These are phyloP conservation scores for Syrrhaptes paradoxus DNA, from an alignment of 2,113 vertebrate genomes.

Conservation along the genomic window DNA sequence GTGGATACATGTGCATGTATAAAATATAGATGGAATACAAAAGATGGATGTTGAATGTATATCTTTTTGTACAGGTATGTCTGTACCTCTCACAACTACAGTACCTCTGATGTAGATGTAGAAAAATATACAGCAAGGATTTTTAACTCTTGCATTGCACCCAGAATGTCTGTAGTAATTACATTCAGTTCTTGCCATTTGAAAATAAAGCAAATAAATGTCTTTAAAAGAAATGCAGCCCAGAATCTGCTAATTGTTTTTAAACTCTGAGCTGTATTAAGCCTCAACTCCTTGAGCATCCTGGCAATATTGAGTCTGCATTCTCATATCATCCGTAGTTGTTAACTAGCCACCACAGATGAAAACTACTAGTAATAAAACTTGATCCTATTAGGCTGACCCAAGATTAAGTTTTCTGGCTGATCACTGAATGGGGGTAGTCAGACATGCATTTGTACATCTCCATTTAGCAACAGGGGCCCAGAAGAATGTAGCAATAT, in stretches of 20 bases:
- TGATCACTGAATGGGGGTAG: background rate
- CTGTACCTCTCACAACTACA: background rate
- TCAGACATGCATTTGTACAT: background rate
- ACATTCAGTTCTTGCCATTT: background rate
- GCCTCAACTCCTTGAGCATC: background rate
- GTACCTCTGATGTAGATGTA: background rate
- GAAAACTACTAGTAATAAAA: conserved; percentile 2
- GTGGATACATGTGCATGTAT: background rate
- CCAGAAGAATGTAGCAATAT: background rate
- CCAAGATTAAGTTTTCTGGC: conserved; percentile 24
- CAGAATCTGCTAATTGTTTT: background rate
- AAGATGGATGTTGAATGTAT: background rate
- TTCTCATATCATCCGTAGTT: background rate
- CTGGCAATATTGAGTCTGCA: background rate
- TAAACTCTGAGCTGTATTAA: background rate
- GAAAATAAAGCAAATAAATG: background rate
- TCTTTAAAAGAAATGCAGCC: background rate
- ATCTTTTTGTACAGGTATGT: background rate
- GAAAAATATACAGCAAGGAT: background rate
- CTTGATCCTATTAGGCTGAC: background rate
- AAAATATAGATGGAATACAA: background rate
- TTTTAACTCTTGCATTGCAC: background rate
- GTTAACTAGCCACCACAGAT: background rate
- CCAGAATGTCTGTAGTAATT: background rate
- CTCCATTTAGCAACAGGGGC: conserved; percentile 34